Evolutionary conservation across 2,888 invertebrate genomes (phyloP), one percentile per base, ranked within the genome.

Genomic region (Hydrotaea diabolus): DNA sequence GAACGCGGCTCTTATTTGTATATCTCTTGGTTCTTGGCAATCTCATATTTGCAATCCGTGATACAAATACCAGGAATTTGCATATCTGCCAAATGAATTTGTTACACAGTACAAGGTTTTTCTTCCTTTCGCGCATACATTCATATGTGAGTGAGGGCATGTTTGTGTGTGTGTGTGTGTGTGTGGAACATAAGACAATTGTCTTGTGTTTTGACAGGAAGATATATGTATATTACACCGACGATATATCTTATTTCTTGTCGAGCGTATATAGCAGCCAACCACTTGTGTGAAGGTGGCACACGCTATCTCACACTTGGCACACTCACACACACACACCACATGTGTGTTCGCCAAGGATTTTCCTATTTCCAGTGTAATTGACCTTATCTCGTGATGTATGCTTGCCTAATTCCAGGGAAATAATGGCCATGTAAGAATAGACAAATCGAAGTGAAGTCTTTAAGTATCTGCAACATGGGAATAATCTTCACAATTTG

Each of bases 331-430:
- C n/a, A n/a, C n/a, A n/a, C n/a, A n/a, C n/a, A n/a, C 49, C 49
- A 49, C n/a, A 49, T 49, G 49, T 9, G 43, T 9, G n/a, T 43
- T 11, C 13, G 9, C 9, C 43, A 43, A 43, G 43, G n/a, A 4
- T 49, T 49, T 49, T 2, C 49, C 49, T 49, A 49, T 49, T 49
- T n/a, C n/a, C 49, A 49, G 8, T n/a, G n/a, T 76, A 76, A 76
- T 76, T 76, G 76, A 55, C 76, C 31, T 76, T 76, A 76, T 66
- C 66, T 13, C 53, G 53, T 66, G 76, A 66, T 66, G 49, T 49
- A 49, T 49, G 49, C 3, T n/a, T 49, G n/a, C 2, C 49, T 49
- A 49, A 49, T 49, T 49, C 8, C 2, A 49, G n/a, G 49, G 39
- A 39, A 49, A 49, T 49, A 49, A 49, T 49, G n/a, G 49, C 5